phyloP scores from a whole-genome alignment of 2,888 invertebrate genomes.

The Mimumesa dahlbomi region DNA sequence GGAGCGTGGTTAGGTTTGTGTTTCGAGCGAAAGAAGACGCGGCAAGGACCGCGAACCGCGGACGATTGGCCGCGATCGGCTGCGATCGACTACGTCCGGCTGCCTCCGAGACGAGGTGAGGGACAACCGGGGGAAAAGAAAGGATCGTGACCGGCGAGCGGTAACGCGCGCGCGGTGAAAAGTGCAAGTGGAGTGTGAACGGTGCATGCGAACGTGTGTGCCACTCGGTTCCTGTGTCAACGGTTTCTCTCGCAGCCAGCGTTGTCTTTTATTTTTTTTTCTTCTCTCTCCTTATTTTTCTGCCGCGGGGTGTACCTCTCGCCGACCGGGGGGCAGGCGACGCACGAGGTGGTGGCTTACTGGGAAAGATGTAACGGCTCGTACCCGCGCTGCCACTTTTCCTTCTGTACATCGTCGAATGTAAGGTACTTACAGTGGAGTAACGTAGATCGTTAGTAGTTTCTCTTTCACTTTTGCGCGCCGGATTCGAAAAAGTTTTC shows the following conservation, averaged over 20 bases:
- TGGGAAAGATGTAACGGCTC: constrained; percentile 29
- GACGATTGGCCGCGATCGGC: constrained; percentile 46
- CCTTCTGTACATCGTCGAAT: constrained; percentile 22
- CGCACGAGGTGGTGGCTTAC: background rate
- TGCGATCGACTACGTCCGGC: constrained; percentile 59
- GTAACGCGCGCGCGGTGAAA: constrained; percentile 52
- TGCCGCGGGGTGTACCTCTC: constrained; percentile 9
- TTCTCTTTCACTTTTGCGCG: too few relatives aligned
- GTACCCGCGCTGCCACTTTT: constrained; percentile 2
- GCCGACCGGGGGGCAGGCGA: background rate
- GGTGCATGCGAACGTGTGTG: constrained; percentile 44
- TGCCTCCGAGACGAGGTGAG: constrained; percentile 30
- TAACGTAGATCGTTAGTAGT: too few relatives aligned
- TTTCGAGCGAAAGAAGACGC: constrained; percentile 23
- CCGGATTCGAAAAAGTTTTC: constrained; percentile 3
- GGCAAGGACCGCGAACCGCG: too few relatives aligned
- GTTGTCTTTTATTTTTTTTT: constrained; percentile 1
- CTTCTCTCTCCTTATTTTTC: background rate
- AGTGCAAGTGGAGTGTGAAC: constrained; percentile 62
- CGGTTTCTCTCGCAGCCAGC: constrained; percentile 14
- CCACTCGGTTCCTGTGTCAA: constrained; percentile 34
- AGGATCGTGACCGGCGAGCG: constrained; percentile 49
- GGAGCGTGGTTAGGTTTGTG: constrained; percentile 10
- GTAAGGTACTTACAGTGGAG: too few relatives aligned
- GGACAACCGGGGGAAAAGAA: constrained; percentile 40